phyloP scores from a whole-genome alignment of 1,140 invertebrate genomes.

The Eufriesea mexicana region DNA sequence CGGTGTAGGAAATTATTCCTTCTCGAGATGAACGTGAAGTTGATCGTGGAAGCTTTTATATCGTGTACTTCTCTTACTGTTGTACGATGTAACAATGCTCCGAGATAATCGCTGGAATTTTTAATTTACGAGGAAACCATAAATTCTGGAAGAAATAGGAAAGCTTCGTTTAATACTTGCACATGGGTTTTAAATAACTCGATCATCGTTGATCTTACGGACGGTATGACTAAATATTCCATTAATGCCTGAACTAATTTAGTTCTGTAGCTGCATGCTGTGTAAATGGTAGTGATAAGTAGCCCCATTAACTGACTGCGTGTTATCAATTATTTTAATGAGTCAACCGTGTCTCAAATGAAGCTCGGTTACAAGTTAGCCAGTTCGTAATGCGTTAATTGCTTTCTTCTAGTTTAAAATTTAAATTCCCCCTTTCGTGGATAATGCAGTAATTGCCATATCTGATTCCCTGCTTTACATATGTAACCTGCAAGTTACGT shows the following conservation, averaged over 20 bases:
- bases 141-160: no score
- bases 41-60: no score
- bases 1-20: no score
- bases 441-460: neutral
- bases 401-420: neutral
- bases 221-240: constrained; percentile 1
- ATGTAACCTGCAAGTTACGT: no score
- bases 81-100: no score
- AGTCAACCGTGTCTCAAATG: neutral
- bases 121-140: neutral
- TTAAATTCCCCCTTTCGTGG: neutral
- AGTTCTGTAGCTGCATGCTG: neutral
- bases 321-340: neutral
- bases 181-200: neutral
- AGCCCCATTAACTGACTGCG: neutral
- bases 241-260: neutral
- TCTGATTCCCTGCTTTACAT: neutral
- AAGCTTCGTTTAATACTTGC: neutral
- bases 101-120: no score
- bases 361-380: neutral
- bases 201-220: neutral
- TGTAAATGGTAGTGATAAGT: neutral
- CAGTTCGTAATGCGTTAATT: neutral
- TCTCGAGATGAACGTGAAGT: no score
- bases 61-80: no score